Evolutionary conservation across 2,113 vertebrate genomes (phyloP).

Genomic region (Osmerus mordax): DNA sequence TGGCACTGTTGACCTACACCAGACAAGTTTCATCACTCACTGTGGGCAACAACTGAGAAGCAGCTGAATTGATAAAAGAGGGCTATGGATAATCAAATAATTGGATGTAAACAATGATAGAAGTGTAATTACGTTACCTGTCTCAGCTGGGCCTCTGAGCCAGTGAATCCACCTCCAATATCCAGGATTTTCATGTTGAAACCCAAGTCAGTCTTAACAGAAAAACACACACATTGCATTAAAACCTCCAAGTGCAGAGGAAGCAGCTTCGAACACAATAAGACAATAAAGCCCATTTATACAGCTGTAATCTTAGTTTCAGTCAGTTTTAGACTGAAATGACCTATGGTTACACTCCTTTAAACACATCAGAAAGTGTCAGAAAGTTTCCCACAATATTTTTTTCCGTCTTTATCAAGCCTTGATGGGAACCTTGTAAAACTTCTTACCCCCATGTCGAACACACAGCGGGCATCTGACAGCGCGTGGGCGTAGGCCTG

Average conservation of each 20-base stretch:
- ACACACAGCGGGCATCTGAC: conserved; percentile 94
- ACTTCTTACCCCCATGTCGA: conserved; percentile 92
- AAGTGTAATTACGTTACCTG: conserved; percentile 70
- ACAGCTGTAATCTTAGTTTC: no score
- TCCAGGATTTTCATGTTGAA: conserved; percentile 93
- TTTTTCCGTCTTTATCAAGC: background rate
- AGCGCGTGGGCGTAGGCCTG: conserved; percentile 87
- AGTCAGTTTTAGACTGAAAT: background rate
- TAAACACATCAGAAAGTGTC: background rate
- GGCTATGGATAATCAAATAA: no score
- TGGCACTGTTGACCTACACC: conserved; percentile 79
- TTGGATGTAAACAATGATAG: no score
- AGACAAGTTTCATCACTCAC: background rate
- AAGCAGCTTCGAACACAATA: background rate
- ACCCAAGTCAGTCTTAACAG: conserved; percentile 85
- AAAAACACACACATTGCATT: background rate
- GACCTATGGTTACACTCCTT: background rate
- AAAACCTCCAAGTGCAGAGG: background rate
- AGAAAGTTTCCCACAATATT: background rate
- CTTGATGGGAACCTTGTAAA: no score
- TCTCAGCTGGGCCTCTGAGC: conserved; percentile 86
- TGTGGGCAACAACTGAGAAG: no score
- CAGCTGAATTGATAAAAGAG: no score
- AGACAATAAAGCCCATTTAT: no score
- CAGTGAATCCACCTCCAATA: conserved; percentile 94